A percentile compares a stretch with the other conserved stretches of the same genome.
phyloP scores from a whole-genome alignment of 1,140 invertebrate species.

The Dinoponera quadriceps region DNA sequence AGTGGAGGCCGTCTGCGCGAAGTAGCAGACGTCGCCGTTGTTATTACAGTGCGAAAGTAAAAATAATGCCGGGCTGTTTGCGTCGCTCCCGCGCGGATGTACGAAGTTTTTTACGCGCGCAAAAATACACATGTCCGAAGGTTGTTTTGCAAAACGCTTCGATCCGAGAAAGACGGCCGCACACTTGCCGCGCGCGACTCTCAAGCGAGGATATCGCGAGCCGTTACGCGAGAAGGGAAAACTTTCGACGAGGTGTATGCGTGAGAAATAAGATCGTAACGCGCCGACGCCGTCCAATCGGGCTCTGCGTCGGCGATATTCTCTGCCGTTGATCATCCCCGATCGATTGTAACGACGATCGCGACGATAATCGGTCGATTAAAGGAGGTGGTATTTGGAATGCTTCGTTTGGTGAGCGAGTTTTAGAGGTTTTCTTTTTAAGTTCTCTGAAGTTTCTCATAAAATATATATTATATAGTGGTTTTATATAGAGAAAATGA shows the following conservation, averaged over 20 bases:
- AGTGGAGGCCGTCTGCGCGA: slow-evolving; percentile 63
- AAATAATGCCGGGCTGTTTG: slow-evolving; percentile 64
- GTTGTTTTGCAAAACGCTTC: slow-evolving; percentile 49
- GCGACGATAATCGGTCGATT: too few species aligned
- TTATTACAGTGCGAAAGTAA: slow-evolving; percentile 68
- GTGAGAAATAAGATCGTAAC: not conserved
- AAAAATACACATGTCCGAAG: slow-evolving; percentile 54
- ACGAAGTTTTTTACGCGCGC: slow-evolving; percentile 46
- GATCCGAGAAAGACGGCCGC: not conserved
- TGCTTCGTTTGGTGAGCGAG: too few species aligned
- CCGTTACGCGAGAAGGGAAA: not conserved
- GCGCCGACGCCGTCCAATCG: too few species aligned
- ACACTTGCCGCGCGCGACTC: not conserved
- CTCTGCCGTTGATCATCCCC: too few species aligned
- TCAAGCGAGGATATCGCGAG: not conserved
- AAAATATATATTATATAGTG: too few species aligned
- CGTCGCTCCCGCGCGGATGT: slow-evolving; percentile 13
- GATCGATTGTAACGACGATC: too few species aligned
- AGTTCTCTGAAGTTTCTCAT: too few species aligned
- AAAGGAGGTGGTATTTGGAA: too few species aligned
- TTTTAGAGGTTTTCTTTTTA: too few species aligned
- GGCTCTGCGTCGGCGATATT: too few species aligned
- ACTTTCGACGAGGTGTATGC: not conserved
- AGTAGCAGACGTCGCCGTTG: slow-evolving; percentile 65
- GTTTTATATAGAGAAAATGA: too few species aligned